Conservation (phyloP, 2,797 vertebrate species). For the Chaetodon trifasciatus region DNA sequence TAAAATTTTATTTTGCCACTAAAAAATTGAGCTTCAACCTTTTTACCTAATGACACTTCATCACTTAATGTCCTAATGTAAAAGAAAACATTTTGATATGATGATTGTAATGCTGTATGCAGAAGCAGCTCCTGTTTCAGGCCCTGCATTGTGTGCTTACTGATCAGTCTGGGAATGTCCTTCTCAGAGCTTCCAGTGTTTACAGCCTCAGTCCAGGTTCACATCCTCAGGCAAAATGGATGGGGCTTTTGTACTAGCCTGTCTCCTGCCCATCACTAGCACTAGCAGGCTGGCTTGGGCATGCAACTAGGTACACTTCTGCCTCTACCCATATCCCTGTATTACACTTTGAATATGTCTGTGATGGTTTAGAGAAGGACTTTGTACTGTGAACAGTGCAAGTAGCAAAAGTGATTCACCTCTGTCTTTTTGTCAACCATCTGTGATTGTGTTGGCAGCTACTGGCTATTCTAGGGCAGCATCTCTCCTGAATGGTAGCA, state of each 20-base stretch:
- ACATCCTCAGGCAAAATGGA: background rate
- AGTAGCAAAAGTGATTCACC: background rate
- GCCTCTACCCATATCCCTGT: background rate
- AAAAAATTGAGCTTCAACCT: background rate
- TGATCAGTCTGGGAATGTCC: background rate
- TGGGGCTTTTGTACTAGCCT: background rate
- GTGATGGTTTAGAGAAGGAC: background rate
- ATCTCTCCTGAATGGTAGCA: slow-evolving; percentile 16
- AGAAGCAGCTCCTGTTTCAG: background rate
- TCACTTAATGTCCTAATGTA: background rate
- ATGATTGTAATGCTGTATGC: background rate
- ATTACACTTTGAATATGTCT: background rate
- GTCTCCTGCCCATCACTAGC: background rate
- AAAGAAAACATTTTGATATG: background rate
- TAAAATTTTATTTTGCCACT: background rate
- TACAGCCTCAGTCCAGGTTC: slow-evolving; percentile 7
- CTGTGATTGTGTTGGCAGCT: background rate
- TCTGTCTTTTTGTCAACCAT: slow-evolving; percentile 4
- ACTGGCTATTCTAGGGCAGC: background rate
- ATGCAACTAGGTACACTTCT: background rate
- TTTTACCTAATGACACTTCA: background rate
- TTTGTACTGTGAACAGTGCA: background rate
- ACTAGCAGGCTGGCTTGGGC: background rate
- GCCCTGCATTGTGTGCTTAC: background rate
- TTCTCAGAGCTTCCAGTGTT: background rate